These are phyloP conservation scores for Epirrhoe tristata DNA, from an alignment of 2,888 invertebrate species.

Conservation along the genomic window DNA sequence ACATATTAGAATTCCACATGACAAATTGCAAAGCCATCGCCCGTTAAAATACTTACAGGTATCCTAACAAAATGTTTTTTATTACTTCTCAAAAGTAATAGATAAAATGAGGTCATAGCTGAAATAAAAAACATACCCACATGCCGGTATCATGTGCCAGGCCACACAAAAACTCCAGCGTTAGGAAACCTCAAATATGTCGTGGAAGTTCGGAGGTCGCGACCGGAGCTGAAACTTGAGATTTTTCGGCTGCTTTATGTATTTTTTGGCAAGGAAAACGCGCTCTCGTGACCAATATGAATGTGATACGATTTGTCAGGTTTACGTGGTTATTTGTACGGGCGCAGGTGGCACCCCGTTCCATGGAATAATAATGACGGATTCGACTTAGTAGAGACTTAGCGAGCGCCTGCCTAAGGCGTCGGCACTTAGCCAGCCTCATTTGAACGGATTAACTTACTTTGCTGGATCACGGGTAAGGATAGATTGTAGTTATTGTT, in stretches of 20 bases:
- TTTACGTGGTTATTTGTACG: constrained; percentile 80
- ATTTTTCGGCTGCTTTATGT: constrained; percentile 48
- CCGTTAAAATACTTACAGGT: too few relatives aligned
- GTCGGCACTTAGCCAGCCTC: constrained; percentile 52
- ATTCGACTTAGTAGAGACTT: constrained; percentile 77
- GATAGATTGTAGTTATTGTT: constrained; percentile 23
- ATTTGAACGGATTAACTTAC: constrained; percentile 60
- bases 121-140: background rate
- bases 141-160: constrained; percentile 39
- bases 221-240: constrained; percentile 58
- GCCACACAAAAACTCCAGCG: constrained; percentile 48
- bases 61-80: background rate
- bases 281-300: constrained; percentile 72
- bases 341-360: constrained; percentile 74
- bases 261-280: constrained; percentile 64
- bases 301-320: constrained; percentile 82
- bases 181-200: constrained; percentile 54
- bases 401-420: constrained; percentile 50
- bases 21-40: too few relatives aligned
- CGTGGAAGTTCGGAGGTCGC: constrained; percentile 48
- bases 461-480: constrained; percentile 47
- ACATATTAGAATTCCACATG: too few relatives aligned
- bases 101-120: background rate
- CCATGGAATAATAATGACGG: constrained; percentile 78
- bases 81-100: background rate